Conservation (phyloP, 2,113 vertebrate species). For the Lagenorhynchus albirostris region DNA sequence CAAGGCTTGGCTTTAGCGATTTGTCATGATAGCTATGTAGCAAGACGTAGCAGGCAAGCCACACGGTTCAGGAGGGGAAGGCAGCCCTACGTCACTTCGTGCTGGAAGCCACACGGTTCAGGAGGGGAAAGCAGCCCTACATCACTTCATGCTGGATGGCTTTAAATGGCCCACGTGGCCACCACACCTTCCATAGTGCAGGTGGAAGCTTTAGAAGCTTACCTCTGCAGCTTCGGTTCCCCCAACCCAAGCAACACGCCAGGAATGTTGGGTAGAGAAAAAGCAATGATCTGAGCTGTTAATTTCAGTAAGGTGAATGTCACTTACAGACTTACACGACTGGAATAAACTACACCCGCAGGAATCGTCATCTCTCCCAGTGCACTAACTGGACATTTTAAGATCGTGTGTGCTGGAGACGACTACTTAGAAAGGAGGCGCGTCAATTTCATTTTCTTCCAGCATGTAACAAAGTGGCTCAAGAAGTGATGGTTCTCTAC, state of each 20-base stretch:
- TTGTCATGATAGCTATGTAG: not conserved
- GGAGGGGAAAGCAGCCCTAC: not conserved
- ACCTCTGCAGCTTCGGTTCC: not conserved
- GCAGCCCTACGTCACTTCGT: not conserved
- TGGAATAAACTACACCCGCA: slow-evolving; percentile 53
- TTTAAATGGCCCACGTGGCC: not conserved
- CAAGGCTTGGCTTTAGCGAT: not conserved
- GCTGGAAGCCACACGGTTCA: not conserved
- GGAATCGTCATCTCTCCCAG: slow-evolving; percentile 33
- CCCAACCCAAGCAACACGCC: not conserved
- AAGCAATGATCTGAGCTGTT: slow-evolving; percentile 15
- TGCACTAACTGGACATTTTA: slow-evolving; percentile 49
- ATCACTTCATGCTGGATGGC: not conserved
- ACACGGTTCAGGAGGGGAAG: not conserved
- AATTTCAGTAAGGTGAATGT: slow-evolving; percentile 43
- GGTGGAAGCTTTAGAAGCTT: not conserved
- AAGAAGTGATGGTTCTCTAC: slow-evolving; percentile 62
- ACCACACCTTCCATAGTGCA: not conserved
- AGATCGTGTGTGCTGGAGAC: slow-evolving; percentile 59
- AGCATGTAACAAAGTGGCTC: slow-evolving; percentile 24
- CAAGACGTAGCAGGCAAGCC: not conserved
- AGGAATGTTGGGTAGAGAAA: not conserved
- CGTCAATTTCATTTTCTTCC: slow-evolving; percentile 54
- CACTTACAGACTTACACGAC: slow-evolving; percentile 49
- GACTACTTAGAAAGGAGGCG: slow-evolving; percentile 54